Base-by-base conservation (phyloP, 2,888 invertebrate genomes). In the Lochmaea crataegi region DNA sequence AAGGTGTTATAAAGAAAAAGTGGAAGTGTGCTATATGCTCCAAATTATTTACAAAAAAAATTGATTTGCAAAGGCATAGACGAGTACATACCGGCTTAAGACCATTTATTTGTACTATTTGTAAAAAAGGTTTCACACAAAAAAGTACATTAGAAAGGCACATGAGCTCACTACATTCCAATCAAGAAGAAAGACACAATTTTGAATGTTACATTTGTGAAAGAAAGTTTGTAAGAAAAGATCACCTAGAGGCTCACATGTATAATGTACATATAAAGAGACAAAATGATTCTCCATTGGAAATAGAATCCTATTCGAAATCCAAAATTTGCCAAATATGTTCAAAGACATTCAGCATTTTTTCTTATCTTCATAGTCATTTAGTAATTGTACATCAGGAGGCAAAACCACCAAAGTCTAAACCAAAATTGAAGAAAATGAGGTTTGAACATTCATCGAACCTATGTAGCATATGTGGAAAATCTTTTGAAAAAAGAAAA, bases 71-170 rank as follows among this genome's bases (percentile, higher is more conserved):
- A 65, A 53, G 75, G 18, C 75, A 76, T 61, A 68, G 64, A 12
- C 64, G 75, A n/a, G 66, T 73, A 12, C 77, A 77, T 22, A 75
- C 77, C 11, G 77, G 76, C 26, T 18, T 72, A 16, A 72, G 73
- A 66, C 82, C 81, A 65, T 80, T 80, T 12, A 70, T 74, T 71
- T 83, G 83, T 71, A 80, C 76, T 45, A 72, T 82, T 45, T 83
- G 83, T 65, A 79, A 79, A 64, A 82, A 82, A 73, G 76, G 77
- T 3, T 83, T 83, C 74, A 77, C 81, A 60, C 82, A 83, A 71
- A 80, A 80, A n/a, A 78, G 79, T 56, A 82, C 83, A 65, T 76
- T 83, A 66, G 78, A 80, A 2, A 78, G 81, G 9, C 83, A 83
- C 70, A 80, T 82, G 78, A 78, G 80, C n/a, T 82, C 80, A 14